Evolutionary conservation across 1,140 invertebrate genomes (phyloP).

Genomic region (Maniola jurtina): DNA sequence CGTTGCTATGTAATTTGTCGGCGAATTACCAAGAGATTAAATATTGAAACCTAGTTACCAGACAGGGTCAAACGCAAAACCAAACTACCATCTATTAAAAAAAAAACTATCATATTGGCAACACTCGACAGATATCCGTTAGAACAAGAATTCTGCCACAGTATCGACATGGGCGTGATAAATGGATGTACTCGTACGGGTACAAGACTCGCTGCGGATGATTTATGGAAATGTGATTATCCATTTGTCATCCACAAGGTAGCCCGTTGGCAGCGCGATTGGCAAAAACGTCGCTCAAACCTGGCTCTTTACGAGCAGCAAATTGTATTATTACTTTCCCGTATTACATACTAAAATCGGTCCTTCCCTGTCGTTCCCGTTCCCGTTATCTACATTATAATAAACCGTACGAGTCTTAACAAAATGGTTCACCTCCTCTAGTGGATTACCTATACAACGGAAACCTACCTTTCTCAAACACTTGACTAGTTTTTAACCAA

Average conservation of each 20-base stretch:
- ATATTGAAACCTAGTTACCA: background rate
- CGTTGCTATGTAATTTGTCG: background rate
- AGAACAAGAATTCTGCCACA: constrained; percentile 7
- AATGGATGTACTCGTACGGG: background rate
- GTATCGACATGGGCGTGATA: constrained; percentile 11
- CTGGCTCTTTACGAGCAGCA: background rate
- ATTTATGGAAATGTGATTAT: constrained; percentile 21
- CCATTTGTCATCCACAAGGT: constrained; percentile 8
- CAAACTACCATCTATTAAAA: background rate
- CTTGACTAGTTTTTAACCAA: background rate
- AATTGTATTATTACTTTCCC: constrained; percentile 10
- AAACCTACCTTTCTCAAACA: background rate
- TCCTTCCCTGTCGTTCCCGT: too few relatives aligned
- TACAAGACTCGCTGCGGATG: constrained; percentile 17
- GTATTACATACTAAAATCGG: background rate
- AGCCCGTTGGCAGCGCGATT: constrained; percentile 3
- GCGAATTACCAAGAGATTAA: too few relatives aligned
- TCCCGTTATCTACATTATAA: too few relatives aligned
- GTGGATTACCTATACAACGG: too few relatives aligned
- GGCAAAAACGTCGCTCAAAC: constrained; percentile 16
- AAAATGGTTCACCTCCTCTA: too few relatives aligned
- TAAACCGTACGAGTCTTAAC: too few relatives aligned
- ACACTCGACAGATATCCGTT: background rate
- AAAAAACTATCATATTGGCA: background rate
- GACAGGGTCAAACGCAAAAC: background rate